Conservation (phyloP, 2,888 invertebrate genomes). For the Microdon myrmicae region DNA sequence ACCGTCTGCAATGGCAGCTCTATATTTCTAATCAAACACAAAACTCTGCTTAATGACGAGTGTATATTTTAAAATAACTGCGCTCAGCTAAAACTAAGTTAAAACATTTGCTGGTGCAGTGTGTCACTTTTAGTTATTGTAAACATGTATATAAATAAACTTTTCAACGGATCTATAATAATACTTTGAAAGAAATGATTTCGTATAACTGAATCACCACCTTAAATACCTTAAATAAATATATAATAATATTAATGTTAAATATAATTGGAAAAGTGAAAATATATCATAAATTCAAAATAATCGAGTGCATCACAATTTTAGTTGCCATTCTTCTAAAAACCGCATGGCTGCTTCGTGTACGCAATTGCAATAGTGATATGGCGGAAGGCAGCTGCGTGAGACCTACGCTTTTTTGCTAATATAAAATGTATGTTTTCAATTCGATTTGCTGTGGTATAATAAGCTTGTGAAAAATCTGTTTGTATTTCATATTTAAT, state of each 20-base stretch:
- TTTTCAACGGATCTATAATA: neutral
- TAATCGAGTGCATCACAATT: conserved; percentile 44
- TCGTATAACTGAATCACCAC: conserved; percentile 6
- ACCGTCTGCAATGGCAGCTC: too few relatives aligned
- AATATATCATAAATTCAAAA: too few relatives aligned
- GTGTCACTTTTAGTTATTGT: neutral
- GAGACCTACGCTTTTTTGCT: too few relatives aligned
- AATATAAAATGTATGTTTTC: too few relatives aligned
- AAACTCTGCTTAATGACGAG: too few relatives aligned
- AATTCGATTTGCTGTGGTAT: too few relatives aligned
- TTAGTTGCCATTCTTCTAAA: conserved; percentile 20
- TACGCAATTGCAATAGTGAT: too few relatives aligned
- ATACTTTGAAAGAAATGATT: conserved; percentile 10
- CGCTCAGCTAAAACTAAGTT: conserved; percentile 17
- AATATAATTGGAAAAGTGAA: conserved; percentile 10
- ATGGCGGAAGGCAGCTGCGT: too few relatives aligned
- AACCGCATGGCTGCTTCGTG: too few relatives aligned
- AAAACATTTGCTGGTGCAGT: conserved; percentile 3
- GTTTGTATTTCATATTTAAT: too few relatives aligned
- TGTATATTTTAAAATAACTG: conserved; percentile 18
- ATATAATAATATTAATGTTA: conserved; percentile 7
- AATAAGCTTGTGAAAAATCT: too few relatives aligned
- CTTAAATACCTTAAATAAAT: conserved; percentile 7
- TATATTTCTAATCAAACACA: too few relatives aligned
- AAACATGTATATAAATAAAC: neutral